Percentiles rank a stretch among this genome's conserved stretches.
Conservation (phyloP, 1,140 invertebrate genomes). For the Pinna nobilis region DNA sequence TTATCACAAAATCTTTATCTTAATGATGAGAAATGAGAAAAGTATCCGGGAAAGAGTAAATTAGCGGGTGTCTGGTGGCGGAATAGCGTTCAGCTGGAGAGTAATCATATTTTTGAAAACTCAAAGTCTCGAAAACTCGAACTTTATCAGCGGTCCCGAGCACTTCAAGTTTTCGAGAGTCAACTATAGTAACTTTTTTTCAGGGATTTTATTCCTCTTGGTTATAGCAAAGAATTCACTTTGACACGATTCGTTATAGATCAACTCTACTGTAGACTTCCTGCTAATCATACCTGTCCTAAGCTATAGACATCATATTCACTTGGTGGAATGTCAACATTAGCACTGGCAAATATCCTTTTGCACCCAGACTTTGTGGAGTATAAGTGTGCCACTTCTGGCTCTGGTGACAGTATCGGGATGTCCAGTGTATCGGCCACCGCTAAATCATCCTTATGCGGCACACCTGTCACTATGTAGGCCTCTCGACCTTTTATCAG, state of each 20-base stretch:
- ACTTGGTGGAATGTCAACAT: constrained; percentile 69
- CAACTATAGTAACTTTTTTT: not conserved
- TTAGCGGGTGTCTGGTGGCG: too few relatives aligned
- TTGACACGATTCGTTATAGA: too few relatives aligned
- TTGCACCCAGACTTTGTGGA: constrained; percentile 74
- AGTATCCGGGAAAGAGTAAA: too few relatives aligned
- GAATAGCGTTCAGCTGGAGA: too few relatives aligned
- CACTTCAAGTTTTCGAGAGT: not conserved
- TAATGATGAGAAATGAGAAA: too few relatives aligned
- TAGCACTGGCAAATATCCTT: constrained; percentile 72
- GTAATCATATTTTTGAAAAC: too few relatives aligned
- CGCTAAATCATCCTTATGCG: constrained; percentile 72
- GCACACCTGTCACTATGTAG: constrained; percentile 72
- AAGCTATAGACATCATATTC: constrained; percentile 74
- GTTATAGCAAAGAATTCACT: too few relatives aligned
- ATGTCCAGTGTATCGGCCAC: constrained; percentile 70
- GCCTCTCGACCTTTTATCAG: constrained; percentile 72
- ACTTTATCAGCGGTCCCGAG: too few relatives aligned
- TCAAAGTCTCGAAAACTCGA: too few relatives aligned
- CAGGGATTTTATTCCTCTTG: not conserved
- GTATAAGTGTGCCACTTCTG: constrained; percentile 71
- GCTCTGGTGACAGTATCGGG: constrained; percentile 72
- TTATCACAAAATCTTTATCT: too few relatives aligned
- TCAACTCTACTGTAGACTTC: not conserved
- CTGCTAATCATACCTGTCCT: constrained; percentile 61